Percentiles rank a stretch among this genome's conserved stretches.
Evolutionary conservation across 1,140 invertebrate species (phyloP).

Genomic region (Trichonephila inaurata): DNA sequence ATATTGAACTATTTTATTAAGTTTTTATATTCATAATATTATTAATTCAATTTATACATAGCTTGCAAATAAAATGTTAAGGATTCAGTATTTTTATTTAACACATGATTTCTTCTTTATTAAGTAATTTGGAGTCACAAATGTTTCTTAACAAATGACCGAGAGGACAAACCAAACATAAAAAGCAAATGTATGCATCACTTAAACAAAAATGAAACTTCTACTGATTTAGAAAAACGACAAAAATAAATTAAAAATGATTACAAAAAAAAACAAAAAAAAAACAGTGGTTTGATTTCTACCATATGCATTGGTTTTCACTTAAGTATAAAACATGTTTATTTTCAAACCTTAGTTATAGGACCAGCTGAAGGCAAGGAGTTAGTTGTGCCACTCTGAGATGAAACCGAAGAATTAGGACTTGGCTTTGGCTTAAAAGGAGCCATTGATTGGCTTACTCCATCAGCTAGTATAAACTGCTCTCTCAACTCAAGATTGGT

Average conservation of each 20-base stretch:
- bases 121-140: too few species aligned
- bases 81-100: too few species aligned
- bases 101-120: too few species aligned
- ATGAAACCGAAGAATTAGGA: conserved; percentile 76
- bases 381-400: conserved; percentile 71
- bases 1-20: too few species aligned
- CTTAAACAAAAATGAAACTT: too few species aligned
- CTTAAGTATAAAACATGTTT: conserved; percentile 19
- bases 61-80: too few species aligned
- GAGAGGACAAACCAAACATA: too few species aligned
- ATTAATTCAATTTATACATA: too few species aligned
- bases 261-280: neutral
- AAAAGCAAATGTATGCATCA: too few species aligned
- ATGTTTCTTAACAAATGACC: too few species aligned
- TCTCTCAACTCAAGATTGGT: conserved; percentile 99
- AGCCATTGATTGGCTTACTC: conserved; percentile 98
- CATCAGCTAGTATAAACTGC: conserved; percentile 98
- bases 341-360: conserved; percentile 78
- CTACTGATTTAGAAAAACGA: neutral
- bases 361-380: conserved; percentile 76
- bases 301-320: conserved; percentile 49
- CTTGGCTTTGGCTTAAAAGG: conserved; percentile 86
- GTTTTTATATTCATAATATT: too few species aligned
- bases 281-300: conserved; percentile 38
- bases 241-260: neutral